Conservation (phyloP, 1,140 invertebrate species). For the Bombus waltoni region DNA sequence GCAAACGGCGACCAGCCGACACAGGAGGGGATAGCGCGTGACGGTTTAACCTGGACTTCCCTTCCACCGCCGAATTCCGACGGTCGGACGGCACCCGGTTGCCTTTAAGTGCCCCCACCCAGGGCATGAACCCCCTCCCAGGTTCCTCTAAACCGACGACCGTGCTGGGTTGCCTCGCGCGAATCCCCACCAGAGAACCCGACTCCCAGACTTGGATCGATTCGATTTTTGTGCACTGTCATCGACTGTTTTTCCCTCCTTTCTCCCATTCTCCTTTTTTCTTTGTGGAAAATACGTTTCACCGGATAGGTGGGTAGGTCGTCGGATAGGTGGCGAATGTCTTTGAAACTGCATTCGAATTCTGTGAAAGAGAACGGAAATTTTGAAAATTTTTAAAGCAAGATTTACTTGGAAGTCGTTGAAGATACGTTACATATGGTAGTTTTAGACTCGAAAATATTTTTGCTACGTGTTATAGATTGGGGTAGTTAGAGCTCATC, state of each 20-base stretch:
- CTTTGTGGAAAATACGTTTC: constrained; percentile 19
- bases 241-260: constrained; percentile 1
- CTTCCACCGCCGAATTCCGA: constrained; percentile 78
- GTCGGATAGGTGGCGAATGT: too few relatives aligned
- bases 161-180: constrained; percentile 44
- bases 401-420: too few relatives aligned
- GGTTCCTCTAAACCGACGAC: constrained; percentile 24
- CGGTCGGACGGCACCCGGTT: constrained; percentile 73
- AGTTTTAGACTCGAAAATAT: too few relatives aligned
- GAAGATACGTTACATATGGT: too few relatives aligned
- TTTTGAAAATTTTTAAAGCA: too few relatives aligned
- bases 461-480: too few relatives aligned
- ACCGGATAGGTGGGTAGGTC: too few relatives aligned
- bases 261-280: neutral
- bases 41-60: constrained; percentile 78
- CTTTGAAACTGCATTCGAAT: too few relatives aligned
- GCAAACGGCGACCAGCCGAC: constrained; percentile 47
- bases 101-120: constrained; percentile 67
- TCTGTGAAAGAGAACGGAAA: too few relatives aligned
- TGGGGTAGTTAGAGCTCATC: too few relatives aligned
- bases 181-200: constrained; percentile 46
- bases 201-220: constrained; percentile 41
- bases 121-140: constrained; percentile 23
- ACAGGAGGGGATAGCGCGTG: constrained; percentile 78
- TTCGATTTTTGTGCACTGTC: constrained; percentile 46